phyloP scores from a whole-genome alignment of 2,797 vertebrate species.

The Limnodromus scolopaceus region DNA sequence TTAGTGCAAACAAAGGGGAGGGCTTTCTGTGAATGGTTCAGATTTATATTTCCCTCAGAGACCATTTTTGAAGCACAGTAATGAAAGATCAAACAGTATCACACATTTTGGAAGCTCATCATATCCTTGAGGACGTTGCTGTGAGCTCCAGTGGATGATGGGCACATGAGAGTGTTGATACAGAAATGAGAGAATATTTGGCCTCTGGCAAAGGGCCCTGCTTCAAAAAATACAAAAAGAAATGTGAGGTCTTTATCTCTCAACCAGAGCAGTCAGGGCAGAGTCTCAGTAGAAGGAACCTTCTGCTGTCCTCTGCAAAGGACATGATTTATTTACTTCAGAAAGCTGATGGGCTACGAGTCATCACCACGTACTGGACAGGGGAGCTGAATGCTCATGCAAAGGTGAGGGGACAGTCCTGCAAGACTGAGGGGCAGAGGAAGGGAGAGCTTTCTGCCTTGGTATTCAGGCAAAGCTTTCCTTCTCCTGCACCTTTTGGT shows the following conservation, averaged over 20 bases:
- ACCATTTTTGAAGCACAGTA: neutral
- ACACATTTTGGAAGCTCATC: neutral
- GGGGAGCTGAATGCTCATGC: neutral
- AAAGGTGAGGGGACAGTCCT: neutral
- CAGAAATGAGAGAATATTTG: neutral
- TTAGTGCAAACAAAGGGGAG: neutral
- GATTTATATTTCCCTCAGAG: conserved; percentile 23
- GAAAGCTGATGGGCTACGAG: neutral
- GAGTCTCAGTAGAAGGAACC: neutral
- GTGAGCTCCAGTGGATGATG: neutral
- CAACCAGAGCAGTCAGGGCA: neutral
- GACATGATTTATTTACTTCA: neutral
- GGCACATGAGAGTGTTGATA: neutral
- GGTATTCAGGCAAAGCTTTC: neutral
- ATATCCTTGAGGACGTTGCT: neutral
- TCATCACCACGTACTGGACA: neutral
- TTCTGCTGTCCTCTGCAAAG: neutral
- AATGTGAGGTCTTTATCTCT: neutral
- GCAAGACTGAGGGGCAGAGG: neutral
- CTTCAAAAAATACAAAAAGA: neutral
- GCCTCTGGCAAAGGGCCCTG: neutral
- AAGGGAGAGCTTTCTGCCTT: neutral
- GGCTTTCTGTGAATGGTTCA: neutral
- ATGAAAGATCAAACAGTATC: neutral
- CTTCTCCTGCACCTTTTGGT: neutral